Conservation (phyloP, 1,140 invertebrate species). For the Paraescarpia echinospica region DNA sequence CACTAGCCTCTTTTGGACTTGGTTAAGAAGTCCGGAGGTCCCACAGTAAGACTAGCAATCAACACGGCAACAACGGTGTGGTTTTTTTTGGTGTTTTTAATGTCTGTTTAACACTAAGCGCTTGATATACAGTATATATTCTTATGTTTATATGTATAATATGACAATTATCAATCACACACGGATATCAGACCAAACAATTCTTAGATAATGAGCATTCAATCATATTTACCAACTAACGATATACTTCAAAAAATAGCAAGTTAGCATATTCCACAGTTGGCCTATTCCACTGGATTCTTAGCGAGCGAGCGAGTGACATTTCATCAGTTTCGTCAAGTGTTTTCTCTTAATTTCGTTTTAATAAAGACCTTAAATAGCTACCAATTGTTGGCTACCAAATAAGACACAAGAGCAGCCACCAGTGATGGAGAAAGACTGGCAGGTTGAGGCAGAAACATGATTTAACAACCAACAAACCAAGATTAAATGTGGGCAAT, state of each 20-base stretch:
- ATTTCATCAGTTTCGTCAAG: too few species aligned
- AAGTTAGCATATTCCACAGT: neutral
- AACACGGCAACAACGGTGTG: neutral
- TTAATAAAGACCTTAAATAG: too few species aligned
- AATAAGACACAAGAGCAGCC: neutral
- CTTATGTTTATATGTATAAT: slow-evolving; percentile 2
- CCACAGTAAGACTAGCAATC: neutral
- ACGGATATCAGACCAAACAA: neutral
- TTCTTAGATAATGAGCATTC: neutral
- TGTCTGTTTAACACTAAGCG: neutral
- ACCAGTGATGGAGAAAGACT: neutral
- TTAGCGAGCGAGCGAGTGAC: too few species aligned
- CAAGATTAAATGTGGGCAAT: neutral
- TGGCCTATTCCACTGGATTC: neutral
- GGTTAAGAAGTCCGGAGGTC: too few species aligned
- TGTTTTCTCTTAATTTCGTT: too few species aligned
- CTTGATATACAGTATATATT: slow-evolving; percentile 2
- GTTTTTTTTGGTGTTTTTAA: slow-evolving; percentile 1
- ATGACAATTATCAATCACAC: slow-evolving; percentile 6
- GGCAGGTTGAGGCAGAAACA: neutral
- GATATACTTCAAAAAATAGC: neutral
- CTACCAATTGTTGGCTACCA: neutral
- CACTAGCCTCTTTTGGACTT: neutral
- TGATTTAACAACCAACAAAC: neutral
- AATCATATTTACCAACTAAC: neutral